Percentiles rank a stretch among this genome's conserved stretches.
These are phyloP conservation scores for Drusus annulatus DNA, from an alignment of 1,140 invertebrate species.

Conservation along the genomic window DNA sequence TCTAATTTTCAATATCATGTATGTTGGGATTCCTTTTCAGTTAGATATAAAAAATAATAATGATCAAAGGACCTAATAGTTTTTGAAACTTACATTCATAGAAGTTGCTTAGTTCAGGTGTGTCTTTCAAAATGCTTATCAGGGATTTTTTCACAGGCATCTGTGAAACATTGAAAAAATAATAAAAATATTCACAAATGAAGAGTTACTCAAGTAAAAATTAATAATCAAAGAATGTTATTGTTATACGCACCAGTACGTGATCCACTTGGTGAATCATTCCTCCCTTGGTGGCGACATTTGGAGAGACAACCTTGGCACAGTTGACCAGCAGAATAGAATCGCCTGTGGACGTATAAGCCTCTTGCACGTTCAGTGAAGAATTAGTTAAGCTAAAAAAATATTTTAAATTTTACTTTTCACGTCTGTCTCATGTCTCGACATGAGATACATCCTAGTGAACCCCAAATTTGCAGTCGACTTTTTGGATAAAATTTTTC, in stretches of 20 bases:
- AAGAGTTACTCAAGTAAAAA: no score
- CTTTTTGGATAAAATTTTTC: no score
- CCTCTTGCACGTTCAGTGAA: slow-evolving; percentile 15
- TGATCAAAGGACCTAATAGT: background rate
- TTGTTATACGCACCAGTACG: slow-evolving; percentile 42
- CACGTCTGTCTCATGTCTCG: no score
- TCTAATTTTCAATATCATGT: no score
- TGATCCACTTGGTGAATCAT: slow-evolving; percentile 47
- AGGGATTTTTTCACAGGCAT: slow-evolving; percentile 35
- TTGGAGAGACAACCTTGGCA: slow-evolving; percentile 24
- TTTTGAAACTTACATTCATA: slow-evolving; percentile 36
- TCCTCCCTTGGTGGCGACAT: slow-evolving; percentile 43
- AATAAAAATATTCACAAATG: no score
- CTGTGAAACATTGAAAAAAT: background rate
- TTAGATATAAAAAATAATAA: no score
- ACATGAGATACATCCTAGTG: no score
- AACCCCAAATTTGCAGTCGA: no score
- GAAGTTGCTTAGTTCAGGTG: slow-evolving; percentile 25
- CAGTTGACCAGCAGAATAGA: slow-evolving; percentile 43
- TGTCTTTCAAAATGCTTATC: slow-evolving; percentile 29
- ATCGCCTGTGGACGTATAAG: slow-evolving; percentile 1
- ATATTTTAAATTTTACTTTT: no score
- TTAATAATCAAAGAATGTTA: no score
- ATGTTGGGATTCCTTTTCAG: no score
- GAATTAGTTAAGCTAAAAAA: slow-evolving; percentile 45